Percentiles rank a stretch among this genome's conserved stretches.
Conservation (phyloP, 2,113 vertebrate genomes). For the Suricata suricatta region DNA sequence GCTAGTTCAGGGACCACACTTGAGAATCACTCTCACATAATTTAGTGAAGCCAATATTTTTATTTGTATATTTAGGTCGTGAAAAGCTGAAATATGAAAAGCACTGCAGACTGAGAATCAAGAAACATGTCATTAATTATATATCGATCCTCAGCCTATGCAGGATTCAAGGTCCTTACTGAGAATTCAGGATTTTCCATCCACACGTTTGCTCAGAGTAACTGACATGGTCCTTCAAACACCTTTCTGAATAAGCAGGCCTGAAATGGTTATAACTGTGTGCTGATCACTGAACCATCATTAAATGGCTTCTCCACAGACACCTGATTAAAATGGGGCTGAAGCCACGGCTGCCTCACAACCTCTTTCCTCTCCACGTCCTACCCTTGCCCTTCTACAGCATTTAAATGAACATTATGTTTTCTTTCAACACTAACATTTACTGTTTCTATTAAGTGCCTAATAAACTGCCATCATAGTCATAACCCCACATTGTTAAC, state of each 20-base stretch:
- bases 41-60: background rate
- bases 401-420: conserved; percentile 24
- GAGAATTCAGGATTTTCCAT: background rate
- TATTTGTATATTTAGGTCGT: background rate
- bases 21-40: background rate
- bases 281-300: background rate
- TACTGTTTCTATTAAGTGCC: conserved; percentile 36
- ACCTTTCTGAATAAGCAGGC: background rate
- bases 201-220: background rate
- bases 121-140: background rate
- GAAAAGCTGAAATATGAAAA: background rate
- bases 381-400: background rate
- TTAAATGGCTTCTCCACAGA: background rate
- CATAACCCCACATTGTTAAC: background rate
- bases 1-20: background rate
- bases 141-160: background rate
- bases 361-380: background rate
- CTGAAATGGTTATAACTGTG: background rate
- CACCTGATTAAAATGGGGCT: background rate
- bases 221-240: background rate
- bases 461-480: conserved; percentile 57
- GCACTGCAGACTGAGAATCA: background rate
- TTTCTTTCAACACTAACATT: conserved; percentile 29
- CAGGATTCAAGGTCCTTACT: background rate
- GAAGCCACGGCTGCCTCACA: background rate